These are phyloP conservation scores for Kuschelorhynchus macadamiae DNA, from an alignment of 2,888 invertebrate genomes.

Conservation along the genomic window DNA sequence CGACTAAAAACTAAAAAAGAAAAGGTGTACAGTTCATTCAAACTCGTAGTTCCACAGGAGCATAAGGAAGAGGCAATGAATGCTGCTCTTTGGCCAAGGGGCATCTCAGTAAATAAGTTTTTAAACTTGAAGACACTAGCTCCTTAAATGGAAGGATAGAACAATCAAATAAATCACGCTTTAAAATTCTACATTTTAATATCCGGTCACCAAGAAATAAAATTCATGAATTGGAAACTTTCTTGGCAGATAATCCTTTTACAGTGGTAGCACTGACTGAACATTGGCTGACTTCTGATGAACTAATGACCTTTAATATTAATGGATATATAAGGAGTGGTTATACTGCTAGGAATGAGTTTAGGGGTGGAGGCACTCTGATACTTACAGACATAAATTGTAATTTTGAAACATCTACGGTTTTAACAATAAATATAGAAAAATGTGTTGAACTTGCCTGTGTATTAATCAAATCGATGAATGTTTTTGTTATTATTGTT, in stretches of 20 bases:
- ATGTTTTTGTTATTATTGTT: background rate
- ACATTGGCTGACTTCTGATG: background rate
- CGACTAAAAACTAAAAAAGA: background rate
- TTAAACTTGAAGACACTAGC: background rate
- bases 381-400: background rate
- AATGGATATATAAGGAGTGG: background rate
- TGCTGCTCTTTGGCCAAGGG: background rate
- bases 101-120: background rate
- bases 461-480: background rate
- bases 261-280: background rate
- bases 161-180: background rate
- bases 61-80: background rate
- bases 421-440: slow-evolving; percentile 2
- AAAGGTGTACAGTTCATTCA: background rate
- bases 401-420: background rate
- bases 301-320: background rate
- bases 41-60: background rate
- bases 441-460: background rate
- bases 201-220: background rate
- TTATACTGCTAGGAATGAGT: background rate
- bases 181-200: background rate
- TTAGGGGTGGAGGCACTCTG: background rate
- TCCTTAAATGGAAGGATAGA: too few relatives aligned
- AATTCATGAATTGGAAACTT: background rate
- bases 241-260: background rate